phyloP scores from a whole-genome alignment of 2,888 invertebrate genomes.

The Lochmaea capreae region DNA sequence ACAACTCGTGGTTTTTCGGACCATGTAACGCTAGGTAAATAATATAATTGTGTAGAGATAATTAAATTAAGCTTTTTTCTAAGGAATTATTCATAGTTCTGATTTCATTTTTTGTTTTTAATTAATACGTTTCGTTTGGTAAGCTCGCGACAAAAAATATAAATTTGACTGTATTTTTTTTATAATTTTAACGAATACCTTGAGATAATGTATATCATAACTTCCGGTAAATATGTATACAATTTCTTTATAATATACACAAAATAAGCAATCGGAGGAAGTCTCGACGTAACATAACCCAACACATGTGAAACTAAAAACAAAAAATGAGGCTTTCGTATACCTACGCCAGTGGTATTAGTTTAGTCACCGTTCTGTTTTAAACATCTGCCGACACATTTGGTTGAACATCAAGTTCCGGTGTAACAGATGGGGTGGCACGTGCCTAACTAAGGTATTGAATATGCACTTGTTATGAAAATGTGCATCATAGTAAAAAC shows the following conservation, averaged over 20 bases:
- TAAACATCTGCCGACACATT: constrained; percentile 37
- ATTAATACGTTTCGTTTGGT: no score
- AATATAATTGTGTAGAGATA: no score
- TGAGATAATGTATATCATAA: not conserved
- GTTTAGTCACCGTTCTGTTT: constrained; percentile 3
- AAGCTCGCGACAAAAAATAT: no score
- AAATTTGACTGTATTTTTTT: no score
- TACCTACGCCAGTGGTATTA: constrained; percentile 13
- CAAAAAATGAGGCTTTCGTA: not conserved
- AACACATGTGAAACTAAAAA: not conserved
- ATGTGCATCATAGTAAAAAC: not conserved
- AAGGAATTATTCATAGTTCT: no score
- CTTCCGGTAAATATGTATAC: not conserved
- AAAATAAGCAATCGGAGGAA: not conserved
- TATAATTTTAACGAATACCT: not conserved
- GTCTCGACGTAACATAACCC: not conserved
- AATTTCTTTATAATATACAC: not conserved
- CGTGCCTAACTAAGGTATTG: constrained; percentile 42
- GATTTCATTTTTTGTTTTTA: no score
- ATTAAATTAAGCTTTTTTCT: no score
- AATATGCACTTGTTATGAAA: constrained; percentile 17
- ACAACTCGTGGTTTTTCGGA: no score
- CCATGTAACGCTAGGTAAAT: no score
- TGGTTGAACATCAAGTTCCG: constrained; percentile 52
- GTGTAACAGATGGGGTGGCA: constrained; percentile 52